Evolutionary conservation across 2,797 vertebrate genomes (phyloP), one percentile per base, ranked within the genome.

Genomic region (Sebastes taczanowskii): DNA sequence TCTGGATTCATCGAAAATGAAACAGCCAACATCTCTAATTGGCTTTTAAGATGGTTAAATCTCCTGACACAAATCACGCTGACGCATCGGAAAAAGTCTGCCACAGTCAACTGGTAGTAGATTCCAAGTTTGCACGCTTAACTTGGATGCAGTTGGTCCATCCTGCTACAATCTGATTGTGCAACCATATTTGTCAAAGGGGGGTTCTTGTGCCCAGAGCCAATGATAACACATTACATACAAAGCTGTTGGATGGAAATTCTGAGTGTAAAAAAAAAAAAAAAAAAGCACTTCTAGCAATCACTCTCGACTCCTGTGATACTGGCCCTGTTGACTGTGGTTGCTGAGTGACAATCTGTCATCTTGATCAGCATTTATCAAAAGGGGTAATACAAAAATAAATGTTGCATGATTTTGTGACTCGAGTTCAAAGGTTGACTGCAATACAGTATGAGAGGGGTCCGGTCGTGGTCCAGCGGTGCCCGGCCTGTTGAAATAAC

Each of bases 141-240:
- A 77, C 81, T 87, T 86, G 82, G 86, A 89, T 38, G 38, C 79
- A 63, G 61, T 86, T 82, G 55, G 86, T 92, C 83, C 79, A 85
- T 86, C 75, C 78, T 68, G 78, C 83, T 83, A 78, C 78, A 80
- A 91, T 91, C 84, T 88, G 81, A 90, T 92, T 82, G 83, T 85
- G 84, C 81, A 86, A 85, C 74, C 58, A 76, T 89, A 91, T 87
- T 92, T 92, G 87, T 92, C 92, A 93, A 34, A 10, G 32, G 9
- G 74, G 62, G 82, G 81, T 74, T 86, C 74, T 77, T n/a, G 75
- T 73, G 74, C 35, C 56, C 59, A 6, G 63, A 81, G 90, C 92
- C 92, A 94, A 93, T 84, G 81, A 93, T 89, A 94, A 95, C 90
- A 94, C 46, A 78, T 90, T 87, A 87, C 86, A 86, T 84, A 83